Percentiles rank a stretch among this genome's conserved stretches.
These are phyloP conservation scores for Sussaba pulchella DNA, from an alignment of 2,888 invertebrate species.

Conservation along the genomic window DNA sequence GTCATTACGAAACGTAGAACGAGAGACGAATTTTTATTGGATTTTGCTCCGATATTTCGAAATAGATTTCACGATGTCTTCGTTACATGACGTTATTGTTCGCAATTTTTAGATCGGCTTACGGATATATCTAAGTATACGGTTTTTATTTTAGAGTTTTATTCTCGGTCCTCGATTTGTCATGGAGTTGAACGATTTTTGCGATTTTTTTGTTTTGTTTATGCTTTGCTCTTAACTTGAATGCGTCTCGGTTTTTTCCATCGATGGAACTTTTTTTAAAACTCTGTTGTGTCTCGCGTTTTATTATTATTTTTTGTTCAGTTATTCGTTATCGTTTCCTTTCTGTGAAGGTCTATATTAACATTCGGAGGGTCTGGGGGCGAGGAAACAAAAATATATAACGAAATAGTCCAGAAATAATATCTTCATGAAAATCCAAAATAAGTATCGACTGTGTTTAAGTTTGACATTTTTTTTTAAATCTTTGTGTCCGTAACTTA, in stretches of 20 bases:
- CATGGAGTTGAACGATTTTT: neutral
- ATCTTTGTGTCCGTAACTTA: no score
- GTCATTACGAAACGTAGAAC: neutral
- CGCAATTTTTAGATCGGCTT: neutral
- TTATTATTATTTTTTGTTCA: neutral
- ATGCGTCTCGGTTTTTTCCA: neutral
- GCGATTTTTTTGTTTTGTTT: no score
- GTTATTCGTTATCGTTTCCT: neutral
- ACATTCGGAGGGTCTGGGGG: neutral
- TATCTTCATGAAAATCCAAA: neutral
- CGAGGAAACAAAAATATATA: conserved; percentile 4
- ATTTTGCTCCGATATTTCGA: neutral
- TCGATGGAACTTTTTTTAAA: neutral
- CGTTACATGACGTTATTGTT: neutral
- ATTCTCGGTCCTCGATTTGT: neutral
- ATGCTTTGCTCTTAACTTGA: neutral
- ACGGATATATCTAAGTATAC: neutral
- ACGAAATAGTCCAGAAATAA: neutral
- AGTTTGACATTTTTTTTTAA: neutral
- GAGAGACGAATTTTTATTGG: conserved; percentile 2
- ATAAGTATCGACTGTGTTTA: neutral
- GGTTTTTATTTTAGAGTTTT: neutral
- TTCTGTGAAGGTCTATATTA: neutral
- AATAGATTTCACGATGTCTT: neutral
- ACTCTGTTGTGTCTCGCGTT: neutral